Base-by-base conservation (phyloP, 2,113 vertebrate species). In the Rhinoptilus africanus region DNA sequence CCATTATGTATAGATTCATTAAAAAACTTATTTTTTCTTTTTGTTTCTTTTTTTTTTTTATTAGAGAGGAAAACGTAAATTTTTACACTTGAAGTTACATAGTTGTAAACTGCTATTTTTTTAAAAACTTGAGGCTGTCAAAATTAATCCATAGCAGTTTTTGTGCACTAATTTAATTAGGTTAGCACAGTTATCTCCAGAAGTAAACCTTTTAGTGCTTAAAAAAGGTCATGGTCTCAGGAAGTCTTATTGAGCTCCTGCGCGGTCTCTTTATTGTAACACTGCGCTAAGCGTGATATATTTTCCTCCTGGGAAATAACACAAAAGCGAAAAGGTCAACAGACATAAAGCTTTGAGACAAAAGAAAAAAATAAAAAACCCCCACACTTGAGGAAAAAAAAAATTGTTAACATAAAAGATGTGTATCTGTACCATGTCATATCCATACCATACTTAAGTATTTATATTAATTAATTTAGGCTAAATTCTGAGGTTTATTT, bases 101-200 rank as follows among this genome's bases (percentile, higher is more conserved):
- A 51, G 8, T 9, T 28, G 23, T 30, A 68, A 93, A 62, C 1
- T 6, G 51, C 6, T 48, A 23, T 28, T 54, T 50, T 67, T 74
- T 66, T 68, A 3, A 13, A 68, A 88, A 60, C 10, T 43, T 62
- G 18, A 64, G 91, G 48, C 28, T 88, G 59, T 85, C 59, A 66
- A n/a, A 91, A 86, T 35, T 12, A 86, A 92, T 92, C 13, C 14
- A 73, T 6, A 89, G 54, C 32, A 77, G 27, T 7, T 9, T 87
- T 69, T 63, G 32, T 27, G 3, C 41, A 24, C 32, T 94, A 78
- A 94, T 93, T 89, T 62, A 91, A 89, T 95, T 77, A 87, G 37
- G 47, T 74, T 75, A 75, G 24, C 47, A 59, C 20, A 81, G n/a
- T 67, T 81, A 84, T 69, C 67, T 95, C 73, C 41, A 69, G 68